These are phyloP conservation scores for Dryobates pubescens DNA, from an alignment of 2,797 vertebrate genomes.

Conservation along the genomic window DNA sequence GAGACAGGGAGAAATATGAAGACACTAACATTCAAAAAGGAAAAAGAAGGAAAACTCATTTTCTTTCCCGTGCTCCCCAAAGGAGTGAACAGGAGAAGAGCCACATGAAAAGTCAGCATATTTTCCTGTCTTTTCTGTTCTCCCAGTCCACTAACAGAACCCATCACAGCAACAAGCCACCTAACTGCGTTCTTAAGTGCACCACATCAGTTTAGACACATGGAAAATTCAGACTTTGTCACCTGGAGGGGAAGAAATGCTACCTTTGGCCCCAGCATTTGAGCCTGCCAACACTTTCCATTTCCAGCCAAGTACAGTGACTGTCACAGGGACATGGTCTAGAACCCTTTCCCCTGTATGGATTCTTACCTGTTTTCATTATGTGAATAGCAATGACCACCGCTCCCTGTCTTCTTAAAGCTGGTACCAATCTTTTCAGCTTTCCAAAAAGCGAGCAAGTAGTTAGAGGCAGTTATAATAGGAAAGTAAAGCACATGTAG, in stretches of 20 bases:
- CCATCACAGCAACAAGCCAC: too few species aligned
- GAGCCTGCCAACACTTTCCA: neutral
- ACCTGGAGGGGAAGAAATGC: neutral
- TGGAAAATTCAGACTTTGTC: neutral
- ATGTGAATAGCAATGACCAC: neutral
- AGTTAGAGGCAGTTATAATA: neutral
- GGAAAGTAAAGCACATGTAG: neutral
- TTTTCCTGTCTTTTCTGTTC: neutral
- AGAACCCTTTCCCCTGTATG: neutral
- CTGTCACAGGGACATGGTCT: neutral
- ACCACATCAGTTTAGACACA: fast-evolving
- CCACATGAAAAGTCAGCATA: neutral
- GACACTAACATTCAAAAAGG: neutral
- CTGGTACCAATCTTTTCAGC: neutral
- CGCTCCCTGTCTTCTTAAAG: neutral
- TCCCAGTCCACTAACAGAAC: neutral
- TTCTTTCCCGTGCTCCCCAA: neutral
- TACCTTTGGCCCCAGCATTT: neutral
- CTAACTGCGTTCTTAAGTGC: neutral
- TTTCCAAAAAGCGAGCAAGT: neutral
- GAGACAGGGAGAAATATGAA: neutral
- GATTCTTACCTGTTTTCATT: neutral
- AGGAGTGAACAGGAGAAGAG: neutral
- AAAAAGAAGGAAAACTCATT: neutral
- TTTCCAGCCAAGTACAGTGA: neutral